A percentile compares a stretch with the other conserved stretches of the same genome.
phyloP scores from a whole-genome alignment of 2,113 vertebrate species.

The Cinclus mexicanus region DNA sequence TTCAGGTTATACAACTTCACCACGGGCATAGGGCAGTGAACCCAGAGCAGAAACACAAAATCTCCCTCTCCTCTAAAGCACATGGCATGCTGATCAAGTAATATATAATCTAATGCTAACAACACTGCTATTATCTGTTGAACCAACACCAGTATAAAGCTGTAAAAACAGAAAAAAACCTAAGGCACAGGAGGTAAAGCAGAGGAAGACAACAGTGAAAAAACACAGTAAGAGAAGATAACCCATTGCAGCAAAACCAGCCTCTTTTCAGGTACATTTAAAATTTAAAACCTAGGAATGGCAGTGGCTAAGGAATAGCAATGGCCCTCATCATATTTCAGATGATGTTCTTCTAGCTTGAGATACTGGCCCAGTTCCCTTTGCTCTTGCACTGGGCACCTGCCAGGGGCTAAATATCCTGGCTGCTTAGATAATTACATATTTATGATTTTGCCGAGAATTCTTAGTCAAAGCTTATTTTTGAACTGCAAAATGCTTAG shows the following conservation, averaged over 20 bases:
- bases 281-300: background rate
- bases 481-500: background rate
- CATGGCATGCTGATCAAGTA: background rate
- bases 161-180: background rate
- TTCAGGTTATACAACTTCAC: background rate
- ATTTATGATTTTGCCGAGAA: slow-evolving; percentile 57
- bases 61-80: slow-evolving; percentile 8
- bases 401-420: slow-evolving; percentile 33
- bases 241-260: background rate
- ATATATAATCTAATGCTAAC: background rate
- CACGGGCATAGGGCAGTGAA: background rate
- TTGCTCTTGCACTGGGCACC: background rate
- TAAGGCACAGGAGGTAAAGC: background rate
- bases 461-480: slow-evolving; percentile 47
- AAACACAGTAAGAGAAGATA: background rate
- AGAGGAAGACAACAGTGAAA: background rate
- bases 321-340: background rate
- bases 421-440: slow-evolving; percentile 25
- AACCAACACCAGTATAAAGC: background rate
- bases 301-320: background rate
- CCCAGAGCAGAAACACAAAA: background rate
- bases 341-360: background rate
- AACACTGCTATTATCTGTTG: background rate
- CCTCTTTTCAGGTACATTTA: background rate
- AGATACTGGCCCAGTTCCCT: background rate